Percentiles rank a stretch among this genome's conserved stretches.
Evolutionary conservation across 1,140 invertebrate species (phyloP).

Genomic region (Kradibia gibbosae): DNA sequence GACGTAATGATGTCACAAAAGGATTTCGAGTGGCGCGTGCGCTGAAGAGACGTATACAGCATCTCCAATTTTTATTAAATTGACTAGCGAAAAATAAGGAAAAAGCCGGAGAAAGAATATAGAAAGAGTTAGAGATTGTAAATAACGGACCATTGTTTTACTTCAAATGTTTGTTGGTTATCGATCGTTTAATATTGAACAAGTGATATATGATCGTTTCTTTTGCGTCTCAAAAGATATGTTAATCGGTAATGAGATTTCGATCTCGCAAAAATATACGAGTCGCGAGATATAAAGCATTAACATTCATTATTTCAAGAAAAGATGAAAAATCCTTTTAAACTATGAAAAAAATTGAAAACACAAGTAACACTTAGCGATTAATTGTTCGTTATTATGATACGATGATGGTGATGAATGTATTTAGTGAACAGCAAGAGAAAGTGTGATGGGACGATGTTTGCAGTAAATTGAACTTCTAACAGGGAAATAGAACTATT

Average conservation of each 20-base stretch:
- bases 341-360: conserved; percentile 34
- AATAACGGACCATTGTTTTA: conserved; percentile 51
- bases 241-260: conserved; percentile 21
- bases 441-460: conserved; percentile 43
- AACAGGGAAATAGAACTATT: conserved; percentile 24
- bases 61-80: conserved; percentile 51
- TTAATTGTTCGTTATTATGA: conserved; percentile 62
- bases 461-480: conserved; percentile 9
- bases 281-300: conserved; percentile 32
- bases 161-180: conserved; percentile 37
- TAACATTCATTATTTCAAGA: conserved; percentile 39
- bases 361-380: conserved; percentile 60
- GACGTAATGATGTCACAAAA: conserved; percentile 43
- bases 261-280: conserved; percentile 31
- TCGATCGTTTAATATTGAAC: conserved; percentile 13
- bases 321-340: conserved; percentile 23
- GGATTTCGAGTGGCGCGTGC: conserved; percentile 43
- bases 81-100: conserved; percentile 41
- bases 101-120: conserved; percentile 2
- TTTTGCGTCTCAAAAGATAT: conserved; percentile 31
- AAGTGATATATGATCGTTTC: conserved; percentile 33
- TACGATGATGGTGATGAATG: conserved; percentile 54
- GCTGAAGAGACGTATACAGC: conserved; percentile 28
- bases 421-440: conserved; percentile 47
- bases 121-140: conserved; percentile 48